Conservation (phyloP, 92 coral and sea anemone genomes). For the Zoanthus sociatus region DNA sequence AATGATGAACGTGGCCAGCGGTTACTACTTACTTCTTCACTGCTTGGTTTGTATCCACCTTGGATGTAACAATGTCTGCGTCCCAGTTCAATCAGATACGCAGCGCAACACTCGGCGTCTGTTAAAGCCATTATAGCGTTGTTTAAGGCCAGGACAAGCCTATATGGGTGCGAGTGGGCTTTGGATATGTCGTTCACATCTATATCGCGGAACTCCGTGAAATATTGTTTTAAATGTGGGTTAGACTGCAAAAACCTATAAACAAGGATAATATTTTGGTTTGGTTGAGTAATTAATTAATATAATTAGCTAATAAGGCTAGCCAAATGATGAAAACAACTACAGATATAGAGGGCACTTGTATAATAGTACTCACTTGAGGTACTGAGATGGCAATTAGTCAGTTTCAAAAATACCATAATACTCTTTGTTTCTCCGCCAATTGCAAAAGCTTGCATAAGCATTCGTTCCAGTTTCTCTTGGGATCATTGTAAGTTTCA, state of each 20-base stretch:
- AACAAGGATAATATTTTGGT: no score
- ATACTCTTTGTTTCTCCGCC: no score
- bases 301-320: no score
- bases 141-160: slow-evolving; percentile 64
- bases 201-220: slow-evolving; percentile 54
- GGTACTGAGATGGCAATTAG: no score
- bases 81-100: slow-evolving; percentile 63
- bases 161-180: slow-evolving; percentile 61
- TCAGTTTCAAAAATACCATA: no score
- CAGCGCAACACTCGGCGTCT: slow-evolving; percentile 62
- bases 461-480: no score
- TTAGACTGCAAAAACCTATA: slow-evolving; percentile 51
- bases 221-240: slow-evolving; percentile 55
- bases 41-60: slow-evolving; percentile 20
- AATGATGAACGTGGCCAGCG: not conserved
- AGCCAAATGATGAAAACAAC: no score
- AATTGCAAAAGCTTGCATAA: no score
- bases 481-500: no score
- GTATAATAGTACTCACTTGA: no score
- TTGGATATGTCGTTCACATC: slow-evolving; percentile 45
- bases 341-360: no score
- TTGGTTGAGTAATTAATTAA: no score
- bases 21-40: slow-evolving; percentile 48
- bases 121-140: slow-evolving; percentile 64
- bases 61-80: slow-evolving; percentile 43